Percentiles rank a stretch among this genome's conserved stretches.
Conservation (phyloP, 2,888 invertebrate species). For the Agrochola macilenta region DNA sequence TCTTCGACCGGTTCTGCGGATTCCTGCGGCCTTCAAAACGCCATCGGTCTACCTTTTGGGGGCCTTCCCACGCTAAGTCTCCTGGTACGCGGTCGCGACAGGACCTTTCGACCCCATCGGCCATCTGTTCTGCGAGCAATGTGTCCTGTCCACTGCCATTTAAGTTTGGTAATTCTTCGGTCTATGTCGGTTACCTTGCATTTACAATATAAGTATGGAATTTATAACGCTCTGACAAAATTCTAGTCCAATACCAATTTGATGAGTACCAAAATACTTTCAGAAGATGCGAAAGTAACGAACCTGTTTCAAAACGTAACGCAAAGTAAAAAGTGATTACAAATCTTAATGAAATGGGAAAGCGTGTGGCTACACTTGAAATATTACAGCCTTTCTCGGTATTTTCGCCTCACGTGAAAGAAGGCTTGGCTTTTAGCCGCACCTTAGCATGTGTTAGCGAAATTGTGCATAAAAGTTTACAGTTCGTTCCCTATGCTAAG, state of each 20-base stretch:
- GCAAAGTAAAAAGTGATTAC: conserved; percentile 17
- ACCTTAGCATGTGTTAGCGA: conserved; percentile 47
- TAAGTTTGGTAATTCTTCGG: too few species aligned
- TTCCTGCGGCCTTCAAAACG: too few species aligned
- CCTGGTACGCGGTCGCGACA: too few species aligned
- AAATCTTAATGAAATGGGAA: conserved; percentile 20
- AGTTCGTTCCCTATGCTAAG: background rate
- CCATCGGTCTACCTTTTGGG: too few species aligned
- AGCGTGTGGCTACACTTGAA: conserved; percentile 30
- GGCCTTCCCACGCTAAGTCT: too few species aligned
- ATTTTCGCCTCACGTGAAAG: conserved; percentile 28
- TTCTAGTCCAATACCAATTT: background rate
- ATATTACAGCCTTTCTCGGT: conserved; percentile 38
- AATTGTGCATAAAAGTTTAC: conserved; percentile 49
- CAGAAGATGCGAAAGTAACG: background rate
- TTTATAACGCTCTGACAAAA: background rate
- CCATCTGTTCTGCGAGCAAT: too few species aligned
- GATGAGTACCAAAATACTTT: background rate
- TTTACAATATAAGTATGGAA: too few species aligned
- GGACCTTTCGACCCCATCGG: too few species aligned
- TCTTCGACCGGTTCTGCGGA: too few species aligned
- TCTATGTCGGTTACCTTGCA: too few species aligned
- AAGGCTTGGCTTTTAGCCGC: conserved; percentile 26
- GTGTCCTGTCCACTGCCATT: too few species aligned
- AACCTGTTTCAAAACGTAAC: background rate